Conservation (phyloP, 2,888 invertebrate species). For the Hemicrepidius hirtus region DNA sequence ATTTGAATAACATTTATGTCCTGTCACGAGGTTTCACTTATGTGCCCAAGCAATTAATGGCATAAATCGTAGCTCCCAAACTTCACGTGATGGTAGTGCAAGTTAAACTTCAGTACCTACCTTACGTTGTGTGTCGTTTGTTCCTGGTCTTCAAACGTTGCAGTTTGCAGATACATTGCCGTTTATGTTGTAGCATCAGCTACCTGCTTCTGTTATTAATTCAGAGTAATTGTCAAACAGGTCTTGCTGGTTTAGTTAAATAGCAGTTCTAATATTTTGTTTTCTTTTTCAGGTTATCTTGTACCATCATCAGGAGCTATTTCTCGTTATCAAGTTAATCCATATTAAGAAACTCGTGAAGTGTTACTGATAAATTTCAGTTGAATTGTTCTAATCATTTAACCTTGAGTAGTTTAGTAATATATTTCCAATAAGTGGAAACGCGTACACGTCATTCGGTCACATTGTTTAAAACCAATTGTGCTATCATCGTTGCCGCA, state of each 20-base stretch:
- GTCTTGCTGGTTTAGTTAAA: conserved; percentile 43
- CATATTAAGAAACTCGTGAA: neutral
- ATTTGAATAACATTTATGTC: conserved; percentile 51
- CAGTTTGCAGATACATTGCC: neutral
- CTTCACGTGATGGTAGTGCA: conserved; percentile 37
- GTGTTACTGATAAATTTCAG: conserved; percentile 24
- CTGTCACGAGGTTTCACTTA: conserved; percentile 52
- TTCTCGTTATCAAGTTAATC: conserved; percentile 21
- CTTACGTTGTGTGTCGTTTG: conserved; percentile 14
- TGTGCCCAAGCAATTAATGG: conserved; percentile 48
- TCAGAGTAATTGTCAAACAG: conserved; percentile 42
- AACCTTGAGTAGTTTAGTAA: conserved; percentile 27
- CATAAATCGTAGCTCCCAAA: conserved; percentile 39
- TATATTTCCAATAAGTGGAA: conserved; percentile 20
- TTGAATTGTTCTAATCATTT: conserved; percentile 20
- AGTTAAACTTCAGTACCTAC: conserved; percentile 8
- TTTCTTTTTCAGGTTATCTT: conserved; percentile 41
- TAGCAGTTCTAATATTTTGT: conserved; percentile 36
- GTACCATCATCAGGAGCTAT: conserved; percentile 38
- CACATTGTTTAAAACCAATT: conserved; percentile 28
- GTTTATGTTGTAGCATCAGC: conserved; percentile 15
- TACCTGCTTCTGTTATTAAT: conserved; percentile 25
- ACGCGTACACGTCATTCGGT: conserved; percentile 10
- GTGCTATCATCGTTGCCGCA: conserved; percentile 21
- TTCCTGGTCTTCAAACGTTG: neutral